Evolutionary conservation across 2,113 vertebrate genomes (phyloP).

Genomic region (Pseudopodoces humilis): DNA sequence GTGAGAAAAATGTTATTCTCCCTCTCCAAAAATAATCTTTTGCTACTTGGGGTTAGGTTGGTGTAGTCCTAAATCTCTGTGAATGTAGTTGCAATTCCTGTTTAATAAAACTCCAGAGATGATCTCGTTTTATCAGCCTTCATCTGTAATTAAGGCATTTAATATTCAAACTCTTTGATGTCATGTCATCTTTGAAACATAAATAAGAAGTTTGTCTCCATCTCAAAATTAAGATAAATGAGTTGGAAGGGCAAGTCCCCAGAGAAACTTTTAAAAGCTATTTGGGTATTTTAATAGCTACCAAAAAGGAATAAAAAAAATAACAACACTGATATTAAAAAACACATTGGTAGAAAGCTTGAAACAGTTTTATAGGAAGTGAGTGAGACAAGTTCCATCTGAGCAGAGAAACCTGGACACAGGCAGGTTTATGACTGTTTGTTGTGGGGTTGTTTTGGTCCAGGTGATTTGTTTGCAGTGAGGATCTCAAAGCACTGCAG

Average conservation of each 20-base stretch:
- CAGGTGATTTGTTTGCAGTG: conserved; percentile 5
- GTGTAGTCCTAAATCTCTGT: conserved; percentile 10
- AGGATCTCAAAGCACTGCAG: not conserved
- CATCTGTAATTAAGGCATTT: conserved; percentile 65
- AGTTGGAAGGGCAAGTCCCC: conserved; percentile 43
- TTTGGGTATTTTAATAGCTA: conserved; percentile 33
- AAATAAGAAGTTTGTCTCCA: conserved; percentile 65
- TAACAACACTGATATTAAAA: not conserved
- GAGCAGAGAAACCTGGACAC: not conserved
- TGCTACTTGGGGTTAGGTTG: conserved; percentile 7
- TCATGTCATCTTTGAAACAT: conserved; percentile 61
- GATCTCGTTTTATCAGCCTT: conserved; percentile 55
- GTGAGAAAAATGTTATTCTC: conserved; percentile 58
- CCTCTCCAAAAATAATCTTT: conserved; percentile 41
- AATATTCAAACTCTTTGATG: conserved; percentile 70
- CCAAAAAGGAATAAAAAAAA: not conserved
- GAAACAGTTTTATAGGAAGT: not conserved
- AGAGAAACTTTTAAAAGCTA: conserved; percentile 22
- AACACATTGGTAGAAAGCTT: not conserved
- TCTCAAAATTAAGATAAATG: conserved; percentile 60
- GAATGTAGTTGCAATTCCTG: conserved; percentile 47
- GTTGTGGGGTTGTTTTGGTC: not conserved
- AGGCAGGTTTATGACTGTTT: not conserved
- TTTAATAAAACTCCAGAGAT: conserved; percentile 64
- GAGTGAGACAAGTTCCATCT: not conserved